Percentiles rank a stretch among this genome's conserved stretches.
These are phyloP conservation scores for honey bee (Apis mellifera) DNA, from an alignment of 1,140 invertebrate species.

Conservation along the genomic window DNA sequence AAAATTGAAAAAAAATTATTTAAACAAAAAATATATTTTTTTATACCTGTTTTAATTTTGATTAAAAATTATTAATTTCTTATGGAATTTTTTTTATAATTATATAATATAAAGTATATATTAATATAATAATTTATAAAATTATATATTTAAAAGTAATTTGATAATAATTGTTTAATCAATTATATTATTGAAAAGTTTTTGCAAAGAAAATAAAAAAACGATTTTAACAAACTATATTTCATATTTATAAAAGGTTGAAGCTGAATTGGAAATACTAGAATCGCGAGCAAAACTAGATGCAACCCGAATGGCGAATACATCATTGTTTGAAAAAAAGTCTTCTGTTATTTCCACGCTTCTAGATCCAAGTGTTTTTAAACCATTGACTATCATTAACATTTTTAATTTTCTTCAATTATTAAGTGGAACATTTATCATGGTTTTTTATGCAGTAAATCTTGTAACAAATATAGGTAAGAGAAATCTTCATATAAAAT, in stretches of 20 bases:
- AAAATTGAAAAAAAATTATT: no score
- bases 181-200: no score
- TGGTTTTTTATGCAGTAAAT: slow-evolving; percentile 89
- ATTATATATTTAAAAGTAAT: no score
- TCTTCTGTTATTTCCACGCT: slow-evolving; percentile 73
- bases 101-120: no score
- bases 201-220: not conserved
- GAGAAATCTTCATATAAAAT: not conserved
- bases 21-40: no score
- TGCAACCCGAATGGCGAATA: slow-evolving; percentile 38
- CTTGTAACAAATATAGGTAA: slow-evolving; percentile 83
- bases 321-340: slow-evolving; percentile 55
- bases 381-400: slow-evolving; percentile 87
- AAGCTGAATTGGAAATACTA: slow-evolving; percentile 65
- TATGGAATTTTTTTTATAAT: no score
- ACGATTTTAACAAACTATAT: not conserved
- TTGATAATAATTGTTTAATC: no score
- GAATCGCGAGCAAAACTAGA: slow-evolving; percentile 64
- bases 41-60: no score
- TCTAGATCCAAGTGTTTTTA: slow-evolving; percentile 83
- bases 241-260: slow-evolving; percentile 55
- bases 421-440: slow-evolving; percentile 87
- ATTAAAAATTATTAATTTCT: no score
- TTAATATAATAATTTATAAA: no score
- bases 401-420: slow-evolving; percentile 87